Conservation (phyloP, 2,888 invertebrate species). For the Uloborus plumipes region DNA sequence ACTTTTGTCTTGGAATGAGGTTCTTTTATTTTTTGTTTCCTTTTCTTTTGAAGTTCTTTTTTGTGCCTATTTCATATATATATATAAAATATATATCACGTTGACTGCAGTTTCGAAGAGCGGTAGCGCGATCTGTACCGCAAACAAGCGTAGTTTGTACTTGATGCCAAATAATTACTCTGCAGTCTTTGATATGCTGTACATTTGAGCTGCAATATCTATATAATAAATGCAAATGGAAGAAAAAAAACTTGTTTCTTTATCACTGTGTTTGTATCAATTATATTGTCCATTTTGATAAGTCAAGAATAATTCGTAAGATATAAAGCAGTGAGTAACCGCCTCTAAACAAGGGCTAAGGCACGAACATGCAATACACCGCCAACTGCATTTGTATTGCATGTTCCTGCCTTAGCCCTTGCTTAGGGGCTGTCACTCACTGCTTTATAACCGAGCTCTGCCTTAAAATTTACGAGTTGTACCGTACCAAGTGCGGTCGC, state of each 20-base stretch:
- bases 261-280: too few relatives aligned
- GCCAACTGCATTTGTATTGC: too few relatives aligned
- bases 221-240: conserved; percentile 59
- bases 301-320: too few relatives aligned
- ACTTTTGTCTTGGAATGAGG: conserved; percentile 47
- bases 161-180: conserved; percentile 46
- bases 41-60: conserved; percentile 11
- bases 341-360: too few relatives aligned
- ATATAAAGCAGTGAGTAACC: too few relatives aligned
- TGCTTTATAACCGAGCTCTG: too few relatives aligned
- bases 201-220: conserved; percentile 62
- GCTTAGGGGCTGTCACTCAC: too few relatives aligned
- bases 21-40: conserved; percentile 48
- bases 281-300: too few relatives aligned
- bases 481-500: too few relatives aligned
- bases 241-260: conserved; percentile 6
- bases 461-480: too few relatives aligned
- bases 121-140: conserved; percentile 19
- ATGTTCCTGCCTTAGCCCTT: too few relatives aligned
- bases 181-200: conserved; percentile 58
- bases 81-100: conserved; percentile 26
- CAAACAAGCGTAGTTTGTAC: conserved; percentile 40
- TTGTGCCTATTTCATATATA: conserved; percentile 15
- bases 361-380: too few relatives aligned
- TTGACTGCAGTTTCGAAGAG: conserved; percentile 40